Conservation (phyloP, 2,888 invertebrate genomes). For the Xylota sylvarum region DNA sequence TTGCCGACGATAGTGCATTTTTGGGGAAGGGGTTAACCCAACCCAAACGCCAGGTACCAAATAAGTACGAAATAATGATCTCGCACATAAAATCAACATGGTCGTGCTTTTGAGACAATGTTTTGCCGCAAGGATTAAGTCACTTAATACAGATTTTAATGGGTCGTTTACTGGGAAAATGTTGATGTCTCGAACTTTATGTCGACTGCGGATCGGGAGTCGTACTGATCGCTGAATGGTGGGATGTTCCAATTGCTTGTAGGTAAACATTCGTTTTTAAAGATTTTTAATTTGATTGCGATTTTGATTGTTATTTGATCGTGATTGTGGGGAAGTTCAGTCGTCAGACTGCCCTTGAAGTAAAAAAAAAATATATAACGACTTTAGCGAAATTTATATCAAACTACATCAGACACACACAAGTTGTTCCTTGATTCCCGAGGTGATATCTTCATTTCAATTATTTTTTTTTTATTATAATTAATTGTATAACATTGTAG, state of each 20-base stretch:
- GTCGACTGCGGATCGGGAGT: slow-evolving; percentile 46
- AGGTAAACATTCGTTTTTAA: slow-evolving; percentile 62
- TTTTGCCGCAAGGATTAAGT: slow-evolving; percentile 69
- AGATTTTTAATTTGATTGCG: slow-evolving; percentile 72
- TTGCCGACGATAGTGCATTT: slow-evolving; percentile 49
- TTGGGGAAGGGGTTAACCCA: slow-evolving; percentile 21
- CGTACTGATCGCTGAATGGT: slow-evolving; percentile 47
- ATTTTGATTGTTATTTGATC: slow-evolving; percentile 74
- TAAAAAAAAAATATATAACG: slow-evolving; percentile 11
- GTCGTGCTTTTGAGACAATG: slow-evolving; percentile 71
- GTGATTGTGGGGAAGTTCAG: slow-evolving; percentile 40
- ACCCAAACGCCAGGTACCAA: slow-evolving; percentile 17
- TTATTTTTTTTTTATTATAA: slow-evolving; percentile 5
- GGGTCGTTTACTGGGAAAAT: slow-evolving; percentile 68
- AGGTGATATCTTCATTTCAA: slow-evolving; percentile 48
- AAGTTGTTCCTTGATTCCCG: slow-evolving; percentile 12
- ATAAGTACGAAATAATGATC: slow-evolving; percentile 60
- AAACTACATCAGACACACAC: slow-evolving; percentile 1
- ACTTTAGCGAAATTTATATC: slow-evolving; percentile 11
- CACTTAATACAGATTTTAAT: slow-evolving; percentile 74
- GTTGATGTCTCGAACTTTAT: slow-evolving; percentile 66
- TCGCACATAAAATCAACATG: slow-evolving; percentile 51
- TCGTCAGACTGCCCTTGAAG: slow-evolving; percentile 37
- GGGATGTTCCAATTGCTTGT: slow-evolving; percentile 67
- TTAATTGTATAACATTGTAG: slow-evolving; percentile 48